These are phyloP conservation scores for Limenitis camilla DNA, from an alignment of 2,888 invertebrate genomes.

Conservation along the genomic window DNA sequence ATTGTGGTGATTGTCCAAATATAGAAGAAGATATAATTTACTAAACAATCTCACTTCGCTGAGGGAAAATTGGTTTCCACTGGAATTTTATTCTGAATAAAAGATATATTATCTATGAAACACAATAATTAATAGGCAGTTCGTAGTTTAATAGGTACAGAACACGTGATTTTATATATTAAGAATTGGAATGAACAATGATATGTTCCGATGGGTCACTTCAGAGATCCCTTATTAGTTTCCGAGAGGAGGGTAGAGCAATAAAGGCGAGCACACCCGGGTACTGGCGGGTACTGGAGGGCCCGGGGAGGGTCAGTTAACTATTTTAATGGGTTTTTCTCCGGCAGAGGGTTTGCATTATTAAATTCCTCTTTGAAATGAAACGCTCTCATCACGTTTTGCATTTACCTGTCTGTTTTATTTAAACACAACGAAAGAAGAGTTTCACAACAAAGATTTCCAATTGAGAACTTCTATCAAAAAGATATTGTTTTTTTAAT, in stretches of 20 bases:
- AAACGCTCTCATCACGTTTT: constrained; percentile 18
- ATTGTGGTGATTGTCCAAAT: too few relatives aligned
- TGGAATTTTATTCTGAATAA: too few relatives aligned
- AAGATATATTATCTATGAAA: too few relatives aligned
- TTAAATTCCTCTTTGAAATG: constrained; percentile 25
- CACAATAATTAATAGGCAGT: too few relatives aligned
- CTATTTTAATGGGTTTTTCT: constrained; percentile 25
- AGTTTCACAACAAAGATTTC: background rate
- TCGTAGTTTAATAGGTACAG: too few relatives aligned
- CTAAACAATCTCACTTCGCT: too few relatives aligned
- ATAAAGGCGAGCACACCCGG: background rate
- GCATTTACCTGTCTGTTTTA: constrained; percentile 12
- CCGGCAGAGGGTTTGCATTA: constrained; percentile 20
- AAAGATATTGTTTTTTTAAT: too few relatives aligned
- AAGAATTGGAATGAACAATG: too few relatives aligned
- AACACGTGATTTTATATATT: too few relatives aligned
- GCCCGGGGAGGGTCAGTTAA: constrained; percentile 25
- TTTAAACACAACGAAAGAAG: background rate
- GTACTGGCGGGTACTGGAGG: constrained; percentile 1
- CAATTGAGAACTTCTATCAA: too few relatives aligned
- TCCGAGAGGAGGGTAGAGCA: background rate
- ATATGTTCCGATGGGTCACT: background rate
- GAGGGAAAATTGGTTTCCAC: too few relatives aligned
- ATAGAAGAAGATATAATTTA: too few relatives aligned
- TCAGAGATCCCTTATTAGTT: background rate